These are phyloP conservation scores for Turnix velox DNA, from an alignment of 2,113 vertebrate species.

Conservation along the genomic window DNA sequence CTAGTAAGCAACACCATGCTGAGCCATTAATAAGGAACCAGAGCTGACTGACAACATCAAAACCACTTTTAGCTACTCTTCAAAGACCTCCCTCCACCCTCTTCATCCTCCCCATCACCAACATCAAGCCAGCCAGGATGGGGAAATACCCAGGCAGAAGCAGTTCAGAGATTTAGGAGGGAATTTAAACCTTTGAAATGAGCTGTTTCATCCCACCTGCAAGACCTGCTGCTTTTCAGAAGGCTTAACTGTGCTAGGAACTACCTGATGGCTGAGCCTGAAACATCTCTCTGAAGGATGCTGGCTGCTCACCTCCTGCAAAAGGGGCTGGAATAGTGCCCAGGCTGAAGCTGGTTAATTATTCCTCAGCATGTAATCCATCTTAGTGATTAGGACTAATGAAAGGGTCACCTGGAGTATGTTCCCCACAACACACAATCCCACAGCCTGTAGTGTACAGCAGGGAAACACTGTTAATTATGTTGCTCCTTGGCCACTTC, in stretches of 20 bases:
- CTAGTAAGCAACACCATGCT: neutral
- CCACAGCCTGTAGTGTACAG: rapidly evolving
- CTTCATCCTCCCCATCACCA: neutral
- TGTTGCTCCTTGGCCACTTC: neutral
- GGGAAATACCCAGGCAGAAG: rapidly evolving
- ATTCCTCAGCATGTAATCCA: neutral
- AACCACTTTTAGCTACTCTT: neutral
- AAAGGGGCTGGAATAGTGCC: rapidly evolving
- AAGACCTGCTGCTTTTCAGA: neutral
- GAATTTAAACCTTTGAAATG: neutral
- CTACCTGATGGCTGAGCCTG: neutral
- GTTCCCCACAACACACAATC: rapidly evolving
- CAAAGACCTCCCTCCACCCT: neutral
- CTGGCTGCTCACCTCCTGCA: neutral
- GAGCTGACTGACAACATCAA: neutral
- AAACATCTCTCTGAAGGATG: neutral
- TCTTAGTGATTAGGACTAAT: neutral
- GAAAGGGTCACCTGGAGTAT: neutral
- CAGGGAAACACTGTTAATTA: rapidly evolving
- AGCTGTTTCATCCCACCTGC: neutral
- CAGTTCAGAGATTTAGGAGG: neutral
- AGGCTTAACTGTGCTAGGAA: neutral
- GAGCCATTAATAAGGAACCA: neutral
- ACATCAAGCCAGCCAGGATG: neutral
- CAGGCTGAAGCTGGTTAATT: neutral